Base-by-base conservation (phyloP, 2,113 vertebrate genomes). In the Larimichthys polyactis region DNA sequence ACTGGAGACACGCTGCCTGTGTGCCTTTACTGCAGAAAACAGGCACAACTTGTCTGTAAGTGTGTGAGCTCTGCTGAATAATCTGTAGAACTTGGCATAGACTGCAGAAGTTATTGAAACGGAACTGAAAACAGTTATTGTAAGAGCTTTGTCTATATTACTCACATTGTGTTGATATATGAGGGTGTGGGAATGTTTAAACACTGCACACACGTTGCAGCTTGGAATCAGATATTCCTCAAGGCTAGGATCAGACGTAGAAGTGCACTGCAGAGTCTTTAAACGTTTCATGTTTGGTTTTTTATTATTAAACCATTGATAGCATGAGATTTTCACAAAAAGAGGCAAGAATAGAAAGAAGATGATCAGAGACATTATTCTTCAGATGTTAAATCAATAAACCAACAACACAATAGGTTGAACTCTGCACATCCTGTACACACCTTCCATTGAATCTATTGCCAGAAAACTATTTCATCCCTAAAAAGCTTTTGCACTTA, bases 131-230 rank as follows among this genome's bases (percentile, higher is more conserved):
- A 40, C 16, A 46, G 46, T 57, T 3, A 51, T 3, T 54, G 1
- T 19, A 22, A 68, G 15, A 24, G 67, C 71, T 76, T 78, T 40
- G 36, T 43, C 29, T 52, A 27, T 27, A 17, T 60, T 55, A 66
- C 7, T 69, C 15, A 52, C 36, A 22, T 1, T 7, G n/a, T 58
- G 12, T 86, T 83, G 82, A 27, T 11, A 16, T 2, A 67, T 1
- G 15, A 78, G 77, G 83, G 85, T 32, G 87, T 90, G 91, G 76
- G 24, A 40, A 4, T 83, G 59, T 79, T 79, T 71, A 5, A 44
- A 48, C 29, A 17, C 4, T n/a, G 32, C 71, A 64, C 17, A 40
- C 24, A 24, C 62, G 0, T 36, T 16, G 40, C 51, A 64, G 0
- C 8, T 60, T 44, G 48, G 1, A 19, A 24, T 43, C 22, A 27